phyloP scores from a whole-genome alignment of 2,888 invertebrate genomes.

The Brachyptera risi region DNA sequence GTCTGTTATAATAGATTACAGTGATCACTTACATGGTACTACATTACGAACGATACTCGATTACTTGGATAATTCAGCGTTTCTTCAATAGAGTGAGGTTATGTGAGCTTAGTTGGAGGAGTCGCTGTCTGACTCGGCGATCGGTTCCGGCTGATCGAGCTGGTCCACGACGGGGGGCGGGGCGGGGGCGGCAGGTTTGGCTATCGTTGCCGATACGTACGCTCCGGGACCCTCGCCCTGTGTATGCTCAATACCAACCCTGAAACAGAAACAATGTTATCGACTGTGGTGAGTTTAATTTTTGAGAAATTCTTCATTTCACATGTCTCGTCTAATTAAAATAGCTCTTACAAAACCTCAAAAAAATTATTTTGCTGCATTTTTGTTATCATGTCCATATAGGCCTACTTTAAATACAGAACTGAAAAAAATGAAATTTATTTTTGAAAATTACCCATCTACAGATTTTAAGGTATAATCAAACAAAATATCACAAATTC shows the following conservation, averaged over 20 bases:
- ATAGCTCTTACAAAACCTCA: too few species aligned
- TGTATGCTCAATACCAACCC: slow-evolving; percentile 87
- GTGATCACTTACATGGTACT: background rate
- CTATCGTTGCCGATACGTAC: slow-evolving; percentile 60
- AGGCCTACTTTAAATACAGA: too few species aligned
- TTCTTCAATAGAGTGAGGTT: background rate
- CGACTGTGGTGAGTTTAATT: too few species aligned
- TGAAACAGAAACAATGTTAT: slow-evolving; percentile 41
- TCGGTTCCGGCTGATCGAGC: slow-evolving; percentile 40
- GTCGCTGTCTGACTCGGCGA: slow-evolving; percentile 47
- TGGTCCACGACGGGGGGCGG: slow-evolving; percentile 46
- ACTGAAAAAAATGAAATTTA: too few species aligned
- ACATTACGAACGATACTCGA: background rate
- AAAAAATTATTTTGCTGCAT: too few species aligned
- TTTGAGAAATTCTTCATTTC: too few species aligned
- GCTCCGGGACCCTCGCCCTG: slow-evolving; percentile 66
- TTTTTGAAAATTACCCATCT: too few species aligned
- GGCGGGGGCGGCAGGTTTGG: slow-evolving; percentile 42
- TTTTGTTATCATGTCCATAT: too few species aligned
- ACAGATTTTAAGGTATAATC: too few species aligned
- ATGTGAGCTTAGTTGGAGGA: slow-evolving; percentile 34
- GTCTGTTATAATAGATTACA: background rate
- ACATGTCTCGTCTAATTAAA: too few species aligned
- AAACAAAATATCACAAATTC: too few species aligned
- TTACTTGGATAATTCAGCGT: slow-evolving; percentile 1